phyloP scores from a whole-genome alignment of 35 echinoderm and acorn worm genomes.

The Patiria miniata region DNA sequence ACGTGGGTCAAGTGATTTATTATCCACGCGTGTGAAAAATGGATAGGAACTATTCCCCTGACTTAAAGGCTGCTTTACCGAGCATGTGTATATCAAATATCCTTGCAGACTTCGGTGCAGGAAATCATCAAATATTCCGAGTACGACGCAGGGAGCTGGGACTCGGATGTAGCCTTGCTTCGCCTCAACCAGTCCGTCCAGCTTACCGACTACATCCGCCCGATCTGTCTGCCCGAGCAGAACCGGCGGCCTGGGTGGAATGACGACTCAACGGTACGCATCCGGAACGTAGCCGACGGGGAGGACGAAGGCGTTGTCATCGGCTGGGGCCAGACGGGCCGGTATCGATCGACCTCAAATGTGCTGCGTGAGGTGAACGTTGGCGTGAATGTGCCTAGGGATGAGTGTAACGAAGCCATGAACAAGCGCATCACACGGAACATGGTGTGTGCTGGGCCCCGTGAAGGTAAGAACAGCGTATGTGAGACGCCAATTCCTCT shows the following conservation, averaged over 20 bases:
- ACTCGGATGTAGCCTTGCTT: conserved; percentile 45
- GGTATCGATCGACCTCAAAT: neutral
- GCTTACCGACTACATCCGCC: conserved; percentile 37
- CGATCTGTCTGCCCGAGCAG: conserved; percentile 51
- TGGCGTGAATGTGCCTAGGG: neutral
- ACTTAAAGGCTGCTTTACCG: too few species aligned
- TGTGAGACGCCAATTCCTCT: too few species aligned
- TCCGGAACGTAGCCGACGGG: neutral
- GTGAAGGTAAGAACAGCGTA: conserved; percentile 31
- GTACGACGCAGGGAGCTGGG: conserved; percentile 21
- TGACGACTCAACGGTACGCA: neutral
- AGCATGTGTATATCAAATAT: neutral
- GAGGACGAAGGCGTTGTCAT: neutral
- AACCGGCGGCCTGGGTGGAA: neutral
- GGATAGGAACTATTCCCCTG: too few species aligned
- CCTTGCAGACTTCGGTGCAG: neutral
- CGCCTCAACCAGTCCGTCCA: conserved; percentile 26
- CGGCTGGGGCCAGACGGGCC: conserved; percentile 30
- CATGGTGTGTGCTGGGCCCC: conserved; percentile 52
- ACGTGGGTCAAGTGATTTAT: too few species aligned
- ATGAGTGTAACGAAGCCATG: neutral
- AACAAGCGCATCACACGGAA: conserved; percentile 24
- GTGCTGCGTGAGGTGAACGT: conserved; percentile 37
- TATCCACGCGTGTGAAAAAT: too few species aligned
- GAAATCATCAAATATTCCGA: conserved; percentile 26